phyloP scores from a whole-genome alignment of 2,797 vertebrate genomes.

The Gymnoscopelus microlampas region DNA sequence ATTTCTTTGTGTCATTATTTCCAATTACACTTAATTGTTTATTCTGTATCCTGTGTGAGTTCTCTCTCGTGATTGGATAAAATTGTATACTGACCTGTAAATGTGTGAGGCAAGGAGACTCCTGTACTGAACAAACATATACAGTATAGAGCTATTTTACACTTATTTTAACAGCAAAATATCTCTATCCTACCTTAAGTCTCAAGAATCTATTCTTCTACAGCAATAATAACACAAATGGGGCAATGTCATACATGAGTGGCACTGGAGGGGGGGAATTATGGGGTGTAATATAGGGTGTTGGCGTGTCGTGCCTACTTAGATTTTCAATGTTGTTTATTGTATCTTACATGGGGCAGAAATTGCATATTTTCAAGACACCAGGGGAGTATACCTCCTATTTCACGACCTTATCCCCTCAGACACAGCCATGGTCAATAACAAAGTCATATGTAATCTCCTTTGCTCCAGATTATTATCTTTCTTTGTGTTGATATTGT shows the following conservation, averaged over 20 bases:
- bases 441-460: constrained; percentile 65
- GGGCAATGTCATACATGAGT: constrained; percentile 42
- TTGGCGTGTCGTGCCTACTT: background rate
- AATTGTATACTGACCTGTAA: too few species aligned
- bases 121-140: too few species aligned
- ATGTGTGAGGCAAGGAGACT: too few species aligned
- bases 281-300: constrained; percentile 72
- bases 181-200: background rate
- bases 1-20: too few species aligned
- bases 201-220: constrained; percentile 40
- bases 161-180: constrained; percentile 17
- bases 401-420: constrained; percentile 28
- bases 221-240: constrained; percentile 36
- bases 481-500: constrained; percentile 69
- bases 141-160: too few species aligned
- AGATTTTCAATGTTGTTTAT: constrained; percentile 45
- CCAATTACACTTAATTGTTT: too few species aligned
- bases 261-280: constrained; percentile 59
- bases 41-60: constrained; percentile 1
- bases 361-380: constrained; percentile 62
- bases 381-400: constrained; percentile 51
- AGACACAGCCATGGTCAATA: constrained; percentile 35
- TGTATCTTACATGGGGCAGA: constrained; percentile 52
- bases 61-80: background rate
- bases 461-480: constrained; percentile 57